Percentiles rank a stretch among this genome's conserved stretches.
These are phyloP conservation scores for Aegotheles bennettii DNA, from an alignment of 2,113 vertebrate species.

Conservation along the genomic window DNA sequence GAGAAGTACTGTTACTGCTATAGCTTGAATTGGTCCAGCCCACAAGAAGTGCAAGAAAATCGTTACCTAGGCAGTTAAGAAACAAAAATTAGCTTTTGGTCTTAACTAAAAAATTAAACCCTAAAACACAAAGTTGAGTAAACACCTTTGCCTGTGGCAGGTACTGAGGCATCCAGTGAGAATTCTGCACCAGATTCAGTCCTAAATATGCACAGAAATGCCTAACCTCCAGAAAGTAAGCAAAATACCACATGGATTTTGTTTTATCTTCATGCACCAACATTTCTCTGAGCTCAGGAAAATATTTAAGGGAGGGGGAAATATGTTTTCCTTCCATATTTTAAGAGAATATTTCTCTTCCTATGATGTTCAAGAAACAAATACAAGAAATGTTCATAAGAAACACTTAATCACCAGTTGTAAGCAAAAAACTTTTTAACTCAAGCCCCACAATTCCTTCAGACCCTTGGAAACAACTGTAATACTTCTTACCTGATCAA, in stretches of 20 bases:
- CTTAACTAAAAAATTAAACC: not conserved
- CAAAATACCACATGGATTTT: not conserved
- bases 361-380: not conserved
- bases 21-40: constrained; percentile 88
- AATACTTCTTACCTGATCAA: constrained; percentile 83
- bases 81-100: not conserved
- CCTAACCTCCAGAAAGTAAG: not conserved
- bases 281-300: not conserved
- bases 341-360: not conserved
- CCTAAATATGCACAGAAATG: not conserved
- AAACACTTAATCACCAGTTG: not conserved
- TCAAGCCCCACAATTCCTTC: not conserved
- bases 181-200: not conserved
- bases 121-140: not conserved
- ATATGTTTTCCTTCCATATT: not conserved
- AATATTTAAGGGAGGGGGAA: not conserved
- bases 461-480: not conserved
- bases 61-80: constrained; percentile 77
- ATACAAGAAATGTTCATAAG: not conserved
- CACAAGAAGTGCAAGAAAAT: constrained; percentile 93
- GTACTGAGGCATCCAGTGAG: not conserved
- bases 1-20: constrained; percentile 82
- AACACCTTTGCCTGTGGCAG: not conserved
- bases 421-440: not conserved
- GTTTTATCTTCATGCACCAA: not conserved